Evolutionary conservation across 2,888 invertebrate genomes (phyloP), one percentile per base, ranked within the genome.

Genomic region (Agrotis segetum): DNA sequence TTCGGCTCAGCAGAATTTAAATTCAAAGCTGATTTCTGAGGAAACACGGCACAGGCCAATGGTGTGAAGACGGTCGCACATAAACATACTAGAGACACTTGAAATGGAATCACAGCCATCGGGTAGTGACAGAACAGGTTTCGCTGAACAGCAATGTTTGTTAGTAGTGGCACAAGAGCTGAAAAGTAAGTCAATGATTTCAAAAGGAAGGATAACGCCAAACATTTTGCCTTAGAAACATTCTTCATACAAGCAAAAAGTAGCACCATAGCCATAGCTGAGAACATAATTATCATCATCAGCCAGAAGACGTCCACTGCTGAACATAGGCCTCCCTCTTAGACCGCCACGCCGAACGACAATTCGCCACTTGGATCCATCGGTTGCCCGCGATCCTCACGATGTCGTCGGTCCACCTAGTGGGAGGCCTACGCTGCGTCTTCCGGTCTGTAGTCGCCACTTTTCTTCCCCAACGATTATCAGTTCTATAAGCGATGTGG

Each of bases 21-120:
- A 13, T 46, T 50, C 46, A 77, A 34, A 16, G 9, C 1, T 14
- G 44, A 24, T 50, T 19, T 52, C 46, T 78, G 77, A 0, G 65
- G 21, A 24, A 77, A 77, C 7, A 67, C 1, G n/a, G 77, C 77
- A 46, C 78, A 73, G 24, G 50, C 13, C 17, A 77, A 17, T 9
- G 77, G 77, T 1, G 77, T 77, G 4, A 64, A 24, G 40, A 73
- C 46, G 1, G 29, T 3, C 16, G 11, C 16, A 58, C 46, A 73
- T 1, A 78, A 1, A 14, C 34, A 67, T 40, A 78, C 65, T 19
- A 77, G 61, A 5, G 61, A 14, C 13, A 78, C 0, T 73, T 77
- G 77, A 40, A 77, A 77, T 3, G 77, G 77, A 24, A 77, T 13
- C 11, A 73, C 78, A 24, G 73, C 79, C 19, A 68, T 0, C 9